phyloP scores from a whole-genome alignment of 2,797 vertebrate species.

The Loris lydekkerianus region DNA sequence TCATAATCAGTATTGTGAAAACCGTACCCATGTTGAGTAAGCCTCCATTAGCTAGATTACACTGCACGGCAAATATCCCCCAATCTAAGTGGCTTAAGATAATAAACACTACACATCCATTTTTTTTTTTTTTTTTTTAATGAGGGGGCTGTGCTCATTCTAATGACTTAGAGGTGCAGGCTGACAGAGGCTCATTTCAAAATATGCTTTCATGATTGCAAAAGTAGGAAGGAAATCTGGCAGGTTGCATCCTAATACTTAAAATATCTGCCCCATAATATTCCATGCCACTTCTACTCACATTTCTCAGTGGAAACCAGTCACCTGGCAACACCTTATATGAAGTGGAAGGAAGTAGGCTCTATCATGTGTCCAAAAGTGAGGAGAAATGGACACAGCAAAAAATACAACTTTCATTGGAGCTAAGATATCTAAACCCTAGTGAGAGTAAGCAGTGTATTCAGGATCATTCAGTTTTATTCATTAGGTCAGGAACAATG shows the following conservation, averaged over 20 bases:
- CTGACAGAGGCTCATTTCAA: neutral
- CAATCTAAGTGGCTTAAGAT: conserved; percentile 11
- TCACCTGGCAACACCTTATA: neutral
- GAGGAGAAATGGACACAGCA: neutral
- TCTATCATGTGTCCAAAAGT: neutral
- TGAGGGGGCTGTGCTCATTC: neutral
- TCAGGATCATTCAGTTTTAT: neutral
- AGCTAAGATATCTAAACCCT: neutral
- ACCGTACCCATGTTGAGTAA: neutral
- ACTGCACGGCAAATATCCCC: neutral
- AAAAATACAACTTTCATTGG: neutral
- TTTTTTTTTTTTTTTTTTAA: neutral
- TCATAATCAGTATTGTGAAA: neutral
- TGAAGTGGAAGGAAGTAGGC: neutral
- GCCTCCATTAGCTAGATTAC: neutral
- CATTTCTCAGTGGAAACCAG: conserved; percentile 33
- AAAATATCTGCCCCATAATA: neutral
- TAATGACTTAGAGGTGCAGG: neutral
- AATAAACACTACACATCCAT: neutral
- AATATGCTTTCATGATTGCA: neutral
- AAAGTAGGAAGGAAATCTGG: neutral
- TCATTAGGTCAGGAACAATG: conserved; percentile 11
- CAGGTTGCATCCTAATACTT: neutral
- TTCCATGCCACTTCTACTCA: neutral
- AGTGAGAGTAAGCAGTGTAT: neutral